A percentile compares a stretch with the other conserved stretches of the same genome.
Evolutionary conservation across 2,113 vertebrate genomes (phyloP).

Genomic region (Pipa parva): DNA sequence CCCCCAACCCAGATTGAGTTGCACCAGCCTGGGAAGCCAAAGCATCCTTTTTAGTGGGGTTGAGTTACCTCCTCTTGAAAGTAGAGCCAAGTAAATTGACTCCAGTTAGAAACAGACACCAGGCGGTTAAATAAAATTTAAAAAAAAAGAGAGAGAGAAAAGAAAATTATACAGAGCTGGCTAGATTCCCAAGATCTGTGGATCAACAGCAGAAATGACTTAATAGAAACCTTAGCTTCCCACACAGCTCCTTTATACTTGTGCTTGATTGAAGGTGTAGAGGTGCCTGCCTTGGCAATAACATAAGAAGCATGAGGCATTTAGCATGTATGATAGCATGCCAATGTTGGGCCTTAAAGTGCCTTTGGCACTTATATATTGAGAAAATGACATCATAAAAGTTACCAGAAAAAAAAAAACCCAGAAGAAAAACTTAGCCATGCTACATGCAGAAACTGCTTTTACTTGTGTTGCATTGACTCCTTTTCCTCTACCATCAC

Average conservation of each 20-base stretch:
- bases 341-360: neutral
- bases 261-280: constrained; percentile 28
- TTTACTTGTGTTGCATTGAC: too few species aligned
- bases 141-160: neutral
- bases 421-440: too few species aligned
- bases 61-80: constrained; percentile 40
- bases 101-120: constrained; percentile 39
- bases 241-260: constrained; percentile 15
- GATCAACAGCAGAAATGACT: constrained; percentile 39
- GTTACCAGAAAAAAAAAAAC: too few species aligned
- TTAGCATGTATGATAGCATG: constrained; percentile 14
- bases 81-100: constrained; percentile 38
- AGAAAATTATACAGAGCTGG: constrained; percentile 21
- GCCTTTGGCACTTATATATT: too few species aligned
- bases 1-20: constrained; percentile 34
- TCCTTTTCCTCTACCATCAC: too few species aligned
- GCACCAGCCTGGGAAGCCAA: constrained; percentile 39
- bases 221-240: constrained; percentile 35
- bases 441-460: too few species aligned
- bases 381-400: too few species aligned
- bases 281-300: constrained; percentile 17
- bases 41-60: constrained; percentile 42
- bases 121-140: constrained; percentile 39
- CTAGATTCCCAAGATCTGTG: constrained; percentile 24
- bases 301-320: constrained; percentile 7